A percentile compares a stretch with the other conserved stretches of the same genome.
Conservation (phyloP, 2,113 vertebrate species). For the Rhagologus leucostigma region DNA sequence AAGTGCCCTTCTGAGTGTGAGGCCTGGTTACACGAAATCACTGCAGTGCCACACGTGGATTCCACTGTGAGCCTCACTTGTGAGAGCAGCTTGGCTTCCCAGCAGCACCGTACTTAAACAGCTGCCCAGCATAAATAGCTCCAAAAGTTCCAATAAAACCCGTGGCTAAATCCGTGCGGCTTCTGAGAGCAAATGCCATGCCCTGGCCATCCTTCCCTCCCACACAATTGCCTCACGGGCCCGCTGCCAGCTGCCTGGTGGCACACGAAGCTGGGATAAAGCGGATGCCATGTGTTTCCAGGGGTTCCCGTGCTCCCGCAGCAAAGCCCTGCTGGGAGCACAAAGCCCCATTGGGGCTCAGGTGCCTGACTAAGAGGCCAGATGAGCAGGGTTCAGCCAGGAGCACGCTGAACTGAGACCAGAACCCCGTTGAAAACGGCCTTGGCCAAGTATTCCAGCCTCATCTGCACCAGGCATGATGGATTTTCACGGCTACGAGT, state of each 20-base stretch:
- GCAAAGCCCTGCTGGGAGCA: not conserved
- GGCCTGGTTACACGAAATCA: not conserved
- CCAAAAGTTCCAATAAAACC: not conserved
- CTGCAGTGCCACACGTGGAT: not conserved
- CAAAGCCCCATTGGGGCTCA: not conserved
- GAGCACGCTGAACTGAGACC: not conserved
- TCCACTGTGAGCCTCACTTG: not conserved
- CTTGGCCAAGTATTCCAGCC: not conserved
- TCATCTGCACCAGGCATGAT: not conserved
- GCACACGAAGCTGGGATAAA: not conserved
- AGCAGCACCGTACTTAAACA: not conserved
- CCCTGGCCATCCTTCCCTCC: not conserved
- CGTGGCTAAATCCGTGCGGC: not conserved
- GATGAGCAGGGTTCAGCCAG: not conserved
- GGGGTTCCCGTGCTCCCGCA: not conserved
- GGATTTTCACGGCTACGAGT: not conserved
- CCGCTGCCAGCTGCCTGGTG: not conserved
- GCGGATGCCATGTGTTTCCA: fast-evolving
- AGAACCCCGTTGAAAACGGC: not conserved
- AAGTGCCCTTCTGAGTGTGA: not conserved
- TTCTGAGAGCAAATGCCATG: not conserved
- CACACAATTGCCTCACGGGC: not conserved
- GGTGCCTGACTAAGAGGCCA: not conserved
- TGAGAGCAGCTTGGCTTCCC: not conserved
- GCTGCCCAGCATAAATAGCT: not conserved